phyloP scores from a whole-genome alignment of 2,888 invertebrate genomes.

The Trisateles emortualis region DNA sequence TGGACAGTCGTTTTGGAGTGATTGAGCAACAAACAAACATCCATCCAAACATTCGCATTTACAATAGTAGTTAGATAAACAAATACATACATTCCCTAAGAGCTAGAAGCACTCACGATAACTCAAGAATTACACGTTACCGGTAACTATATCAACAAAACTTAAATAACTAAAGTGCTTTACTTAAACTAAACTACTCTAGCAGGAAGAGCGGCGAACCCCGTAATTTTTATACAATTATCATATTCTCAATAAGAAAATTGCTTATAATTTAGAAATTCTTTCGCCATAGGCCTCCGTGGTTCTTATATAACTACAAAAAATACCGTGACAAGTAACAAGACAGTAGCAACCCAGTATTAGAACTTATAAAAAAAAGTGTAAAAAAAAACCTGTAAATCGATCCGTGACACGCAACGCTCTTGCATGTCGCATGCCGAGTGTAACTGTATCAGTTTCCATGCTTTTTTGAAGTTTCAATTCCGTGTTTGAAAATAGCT shows the following conservation, averaged over 20 bases:
- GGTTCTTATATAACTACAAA: constrained; percentile 60
- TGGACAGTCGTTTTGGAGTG: too few relatives aligned
- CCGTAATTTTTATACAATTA: constrained; percentile 47
- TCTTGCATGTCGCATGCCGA: constrained; percentile 48
- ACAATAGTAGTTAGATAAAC: too few relatives aligned
- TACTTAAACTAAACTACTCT: constrained; percentile 35
- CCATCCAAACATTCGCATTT: too few relatives aligned
- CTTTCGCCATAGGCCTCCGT: constrained; percentile 59
- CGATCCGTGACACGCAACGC: constrained; percentile 76
- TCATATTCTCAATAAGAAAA: constrained; percentile 49
- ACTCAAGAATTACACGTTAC: constrained; percentile 12
- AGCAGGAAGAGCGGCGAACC: constrained; percentile 40
- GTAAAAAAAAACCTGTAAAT: constrained; percentile 78
- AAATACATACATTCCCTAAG: not conserved
- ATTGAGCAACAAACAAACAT: too few relatives aligned
- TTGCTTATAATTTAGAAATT: constrained; percentile 57
- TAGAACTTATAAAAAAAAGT: constrained; percentile 68
- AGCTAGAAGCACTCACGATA: constrained; percentile 4
- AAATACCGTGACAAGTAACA: constrained; percentile 62
- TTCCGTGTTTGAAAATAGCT: constrained; percentile 33
- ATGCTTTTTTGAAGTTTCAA: constrained; percentile 30
- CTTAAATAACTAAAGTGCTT: constrained; percentile 32
- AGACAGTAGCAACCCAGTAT: constrained; percentile 75
- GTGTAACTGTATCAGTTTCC: constrained; percentile 43
- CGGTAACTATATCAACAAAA: constrained; percentile 12